Percentiles rank a stretch among this genome's conserved stretches.
Conservation (phyloP, 2,797 vertebrate species). For the Eulemur albifrons region DNA sequence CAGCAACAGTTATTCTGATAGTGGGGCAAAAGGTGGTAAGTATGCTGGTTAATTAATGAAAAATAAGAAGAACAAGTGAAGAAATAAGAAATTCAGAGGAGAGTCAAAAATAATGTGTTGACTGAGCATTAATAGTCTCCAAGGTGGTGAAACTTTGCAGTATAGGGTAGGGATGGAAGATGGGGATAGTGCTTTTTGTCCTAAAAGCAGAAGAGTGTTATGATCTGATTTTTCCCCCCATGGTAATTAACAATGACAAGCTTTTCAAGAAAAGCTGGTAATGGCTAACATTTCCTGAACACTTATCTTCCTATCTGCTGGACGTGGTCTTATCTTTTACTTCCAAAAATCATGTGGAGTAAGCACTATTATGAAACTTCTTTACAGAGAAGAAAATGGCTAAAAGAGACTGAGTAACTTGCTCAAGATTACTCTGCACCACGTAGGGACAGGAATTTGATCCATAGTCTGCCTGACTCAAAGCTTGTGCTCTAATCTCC, state of each 20-base stretch:
- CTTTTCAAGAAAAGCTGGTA: slow-evolving; percentile 15
- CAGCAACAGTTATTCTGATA: slow-evolving; percentile 77
- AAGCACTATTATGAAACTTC: neutral
- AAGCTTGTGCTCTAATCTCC: neutral
- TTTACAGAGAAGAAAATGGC: neutral
- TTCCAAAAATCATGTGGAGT: neutral
- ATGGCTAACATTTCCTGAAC: neutral
- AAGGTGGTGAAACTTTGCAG: neutral
- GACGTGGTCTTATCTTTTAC: neutral
- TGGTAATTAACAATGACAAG: neutral
- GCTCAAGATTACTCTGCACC: neutral
- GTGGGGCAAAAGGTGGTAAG: slow-evolving; percentile 86
- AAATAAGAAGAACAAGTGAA: neutral
- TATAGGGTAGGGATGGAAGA: rapidly evolving
- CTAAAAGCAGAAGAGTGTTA: neutral
- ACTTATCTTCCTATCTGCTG: neutral
- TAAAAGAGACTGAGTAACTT: neutral
- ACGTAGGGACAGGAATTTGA: neutral
- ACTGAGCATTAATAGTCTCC: neutral
- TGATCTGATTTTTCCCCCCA: neutral
- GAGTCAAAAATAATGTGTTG: neutral
- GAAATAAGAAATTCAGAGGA: neutral
- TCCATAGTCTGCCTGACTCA: neutral
- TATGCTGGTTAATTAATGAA: slow-evolving; percentile 51
- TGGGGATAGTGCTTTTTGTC: neutral